Evolutionary conservation across 2,113 vertebrate species (phyloP), one percentile per base, ranked within the genome.

Genomic region (Carassius auratus): DNA sequence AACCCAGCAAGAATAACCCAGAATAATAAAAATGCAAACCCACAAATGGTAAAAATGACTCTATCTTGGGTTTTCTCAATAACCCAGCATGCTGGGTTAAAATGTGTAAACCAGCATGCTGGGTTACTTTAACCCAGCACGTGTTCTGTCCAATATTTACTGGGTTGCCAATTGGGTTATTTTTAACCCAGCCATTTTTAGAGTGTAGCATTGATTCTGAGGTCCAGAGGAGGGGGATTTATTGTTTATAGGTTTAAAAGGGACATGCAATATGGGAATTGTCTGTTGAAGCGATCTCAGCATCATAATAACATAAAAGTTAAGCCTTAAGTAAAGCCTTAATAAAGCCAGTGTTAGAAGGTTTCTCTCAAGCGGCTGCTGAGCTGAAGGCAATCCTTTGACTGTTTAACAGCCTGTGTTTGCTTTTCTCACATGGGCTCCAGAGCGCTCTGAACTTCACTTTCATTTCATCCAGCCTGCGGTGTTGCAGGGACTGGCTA

Each of bases 401-500:
- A 66, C 38, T 81, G 61, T 8, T 30, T 19, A 61, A 80, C 13
- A 64, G 38, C 30, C 21, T 23, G 19, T 81, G 61, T 85, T 83
- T 85, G 78, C 23, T 57, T 88, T 83, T 77, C 79, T 79, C 74
- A 86, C 33, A 17, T 26, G 19, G n/a, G 55, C 84, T 76, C 48
- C 48, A 82, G 26, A 64, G 21, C 23, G 61, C 69, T 64, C 15
- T 50, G 52, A 42, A 71, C 77, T 75, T 52, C 73, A 64, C 23
- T 76, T 62, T 42, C 36, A 66, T 50, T 19, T 38, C 42, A 69
- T 64, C 17, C n/a, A 64, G 42, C 45, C 79, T 36, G 62, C 30
- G 61, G 23, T 69, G 76, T 36, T 50, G 23, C 21, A 5, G 7
- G n/a, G 62, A 17, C 17, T 52, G 23, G 61, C 62, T 76, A 8